phyloP scores from a whole-genome alignment of 2,888 invertebrate genomes.

The Pseudococcus jackbeardsleyi region DNA sequence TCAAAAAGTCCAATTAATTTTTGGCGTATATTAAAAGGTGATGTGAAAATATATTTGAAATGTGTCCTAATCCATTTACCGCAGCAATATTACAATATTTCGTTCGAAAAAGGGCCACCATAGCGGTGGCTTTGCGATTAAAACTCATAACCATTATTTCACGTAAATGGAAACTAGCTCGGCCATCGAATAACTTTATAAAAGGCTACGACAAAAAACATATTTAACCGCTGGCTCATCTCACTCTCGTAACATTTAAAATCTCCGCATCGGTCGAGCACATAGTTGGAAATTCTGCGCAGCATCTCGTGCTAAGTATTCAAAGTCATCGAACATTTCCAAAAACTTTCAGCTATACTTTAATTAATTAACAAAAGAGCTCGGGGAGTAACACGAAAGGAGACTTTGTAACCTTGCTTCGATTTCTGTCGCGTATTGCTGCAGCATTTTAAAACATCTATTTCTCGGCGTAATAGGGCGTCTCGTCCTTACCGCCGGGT shows the following conservation, averaged over 20 bases:
- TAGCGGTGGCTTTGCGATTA: background rate
- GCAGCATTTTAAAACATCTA: background rate
- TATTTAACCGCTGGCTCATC: background rate
- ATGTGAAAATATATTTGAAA: background rate
- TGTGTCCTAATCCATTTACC: slow-evolving; percentile 4
- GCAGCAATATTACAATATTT: background rate
- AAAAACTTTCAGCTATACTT: slow-evolving; percentile 34
- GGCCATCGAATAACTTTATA: background rate
- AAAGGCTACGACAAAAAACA: background rate
- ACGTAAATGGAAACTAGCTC: background rate
- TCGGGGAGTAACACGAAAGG: background rate
- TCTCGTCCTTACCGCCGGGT: background rate
- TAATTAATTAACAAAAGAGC: slow-evolving; percentile 37
- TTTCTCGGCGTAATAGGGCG: background rate
- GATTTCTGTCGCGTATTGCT: background rate
- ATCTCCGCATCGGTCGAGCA: background rate
- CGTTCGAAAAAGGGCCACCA: background rate
- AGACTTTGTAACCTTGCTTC: background rate
- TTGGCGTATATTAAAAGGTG: slow-evolving; percentile 18
- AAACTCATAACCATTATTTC: background rate
- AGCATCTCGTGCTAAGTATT: background rate
- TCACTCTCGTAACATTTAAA: background rate
- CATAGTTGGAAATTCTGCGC: background rate
- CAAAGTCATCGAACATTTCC: slow-evolving; percentile 48
- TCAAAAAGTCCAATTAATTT: slow-evolving; percentile 53